Percentiles rank a stretch among this genome's conserved stretches.
Conservation (phyloP, 2,888 invertebrate species). For the Linyphia triangularis region DNA sequence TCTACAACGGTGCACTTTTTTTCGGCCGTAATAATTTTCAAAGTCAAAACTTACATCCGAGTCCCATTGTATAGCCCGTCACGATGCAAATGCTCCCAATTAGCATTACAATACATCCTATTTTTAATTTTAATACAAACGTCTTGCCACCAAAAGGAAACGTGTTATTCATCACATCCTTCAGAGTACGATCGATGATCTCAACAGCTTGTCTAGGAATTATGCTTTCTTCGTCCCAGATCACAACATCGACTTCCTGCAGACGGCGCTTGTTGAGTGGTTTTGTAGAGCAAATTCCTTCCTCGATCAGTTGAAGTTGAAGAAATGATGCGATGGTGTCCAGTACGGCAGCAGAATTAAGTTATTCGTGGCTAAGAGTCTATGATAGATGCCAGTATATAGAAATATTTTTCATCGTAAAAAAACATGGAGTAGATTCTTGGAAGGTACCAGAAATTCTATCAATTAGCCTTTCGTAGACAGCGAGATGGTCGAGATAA, state of each 20-base stretch:
- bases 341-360: slow-evolving; percentile 22
- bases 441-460: neutral
- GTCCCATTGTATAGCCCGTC: neutral
- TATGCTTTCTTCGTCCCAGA: slow-evolving; percentile 12
- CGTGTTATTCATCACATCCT: neutral
- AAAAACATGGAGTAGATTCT: neutral
- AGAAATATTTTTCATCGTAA: too few species aligned
- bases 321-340: slow-evolving; percentile 32
- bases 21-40: neutral
- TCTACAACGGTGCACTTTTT: neutral
- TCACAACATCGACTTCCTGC: slow-evolving; percentile 9
- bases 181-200: neutral
- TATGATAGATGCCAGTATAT: too few species aligned
- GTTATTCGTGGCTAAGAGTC: too few species aligned
- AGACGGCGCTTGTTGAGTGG: neutral
- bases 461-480: neutral
- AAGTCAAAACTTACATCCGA: too few species aligned
- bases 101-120: neutral
- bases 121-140: neutral
- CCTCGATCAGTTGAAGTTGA: slow-evolving; percentile 20
- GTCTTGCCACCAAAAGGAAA: neutral
- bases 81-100: neutral
- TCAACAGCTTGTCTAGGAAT: too few species aligned
- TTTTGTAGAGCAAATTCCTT: slow-evolving; percentile 8
- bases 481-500: neutral